Conservation (phyloP, 2,888 invertebrate genomes). For the Amblyteles armatorius region DNA sequence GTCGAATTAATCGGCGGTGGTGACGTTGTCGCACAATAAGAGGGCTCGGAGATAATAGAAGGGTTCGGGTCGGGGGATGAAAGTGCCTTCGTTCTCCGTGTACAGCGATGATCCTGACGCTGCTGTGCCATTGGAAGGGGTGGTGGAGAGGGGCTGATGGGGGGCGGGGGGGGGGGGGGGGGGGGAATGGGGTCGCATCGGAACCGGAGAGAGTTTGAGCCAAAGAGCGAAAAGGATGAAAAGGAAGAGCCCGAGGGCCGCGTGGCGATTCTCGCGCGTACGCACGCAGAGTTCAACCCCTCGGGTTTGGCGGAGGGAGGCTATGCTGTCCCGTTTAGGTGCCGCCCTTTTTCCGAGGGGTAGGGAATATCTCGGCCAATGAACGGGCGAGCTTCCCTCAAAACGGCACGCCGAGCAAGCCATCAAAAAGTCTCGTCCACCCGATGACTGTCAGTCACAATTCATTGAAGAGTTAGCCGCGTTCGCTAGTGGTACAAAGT, state of each 20-base stretch:
- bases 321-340: slow-evolving; percentile 59
- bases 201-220: slow-evolving; percentile 27
- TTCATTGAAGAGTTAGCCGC: slow-evolving; percentile 72
- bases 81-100: slow-evolving; percentile 58
- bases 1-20: slow-evolving; percentile 73
- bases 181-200: slow-evolving; percentile 7
- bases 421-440: slow-evolving; percentile 78
- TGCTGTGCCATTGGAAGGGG: slow-evolving; percentile 28
- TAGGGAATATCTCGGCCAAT: slow-evolving; percentile 78
- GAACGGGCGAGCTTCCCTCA: slow-evolving; percentile 60
- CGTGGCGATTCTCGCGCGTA: slow-evolving; percentile 63
- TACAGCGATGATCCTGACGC: slow-evolving; percentile 49
- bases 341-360: slow-evolving; percentile 77
- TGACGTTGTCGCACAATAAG: slow-evolving; percentile 73
- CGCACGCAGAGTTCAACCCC: slow-evolving; percentile 69
- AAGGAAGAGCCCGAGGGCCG: slow-evolving; percentile 49
- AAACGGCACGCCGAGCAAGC: slow-evolving; percentile 69
- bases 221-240: slow-evolving; percentile 36
- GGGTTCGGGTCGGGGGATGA: slow-evolving; percentile 58
- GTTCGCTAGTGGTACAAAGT: slow-evolving; percentile 36
- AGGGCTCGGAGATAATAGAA: slow-evolving; percentile 67
- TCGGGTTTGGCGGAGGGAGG: slow-evolving; percentile 66
- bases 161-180: slow-evolving; percentile 46
- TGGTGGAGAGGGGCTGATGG: too few relatives aligned
- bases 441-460: slow-evolving; percentile 79